phyloP scores from a whole-genome alignment of 1,140 invertebrate species.

The Holcopasites calliopsidis region DNA sequence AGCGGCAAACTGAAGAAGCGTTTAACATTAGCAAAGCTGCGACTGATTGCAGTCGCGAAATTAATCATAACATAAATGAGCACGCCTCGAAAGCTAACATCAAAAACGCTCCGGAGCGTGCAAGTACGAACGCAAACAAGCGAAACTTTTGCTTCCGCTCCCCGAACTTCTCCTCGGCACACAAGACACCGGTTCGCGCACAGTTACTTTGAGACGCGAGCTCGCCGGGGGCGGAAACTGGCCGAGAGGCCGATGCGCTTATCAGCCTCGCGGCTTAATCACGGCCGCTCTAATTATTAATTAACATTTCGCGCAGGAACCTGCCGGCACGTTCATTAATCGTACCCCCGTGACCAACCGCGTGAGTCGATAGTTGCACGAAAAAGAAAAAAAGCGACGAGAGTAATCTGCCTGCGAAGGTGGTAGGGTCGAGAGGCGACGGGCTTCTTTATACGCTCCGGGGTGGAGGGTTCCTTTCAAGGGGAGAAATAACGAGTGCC shows the following conservation, averaged over 20 bases:
- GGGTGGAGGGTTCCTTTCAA: conserved; percentile 41
- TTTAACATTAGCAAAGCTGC: too few species aligned
- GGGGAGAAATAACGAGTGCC: conserved; percentile 59
- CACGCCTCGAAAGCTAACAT: not conserved
- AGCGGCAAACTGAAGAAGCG: too few species aligned
- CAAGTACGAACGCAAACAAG: too few species aligned
- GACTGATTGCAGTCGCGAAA: not conserved
- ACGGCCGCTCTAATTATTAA: conserved; percentile 43
- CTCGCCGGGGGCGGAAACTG: not conserved
- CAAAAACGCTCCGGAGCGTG: too few species aligned
- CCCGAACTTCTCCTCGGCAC: not conserved
- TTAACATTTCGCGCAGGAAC: conserved; percentile 22
- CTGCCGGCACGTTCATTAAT: conserved; percentile 8
- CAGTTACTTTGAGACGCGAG: not conserved
- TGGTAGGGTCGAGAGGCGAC: not conserved
- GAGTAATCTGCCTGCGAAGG: conserved; percentile 27
- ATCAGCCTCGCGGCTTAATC: conserved; percentile 25
- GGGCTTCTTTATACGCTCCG: not conserved
- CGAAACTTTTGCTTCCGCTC: not conserved
- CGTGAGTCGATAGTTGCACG: conserved; percentile 10
- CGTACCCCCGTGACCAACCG: not conserved
- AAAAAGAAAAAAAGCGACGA: conserved; percentile 29
- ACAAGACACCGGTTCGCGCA: not conserved
- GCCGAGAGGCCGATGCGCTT: not conserved
- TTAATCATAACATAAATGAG: not conserved